These are phyloP conservation scores for Polypterus senegalus DNA, from an alignment of 2,113 vertebrate species.

Conservation along the genomic window DNA sequence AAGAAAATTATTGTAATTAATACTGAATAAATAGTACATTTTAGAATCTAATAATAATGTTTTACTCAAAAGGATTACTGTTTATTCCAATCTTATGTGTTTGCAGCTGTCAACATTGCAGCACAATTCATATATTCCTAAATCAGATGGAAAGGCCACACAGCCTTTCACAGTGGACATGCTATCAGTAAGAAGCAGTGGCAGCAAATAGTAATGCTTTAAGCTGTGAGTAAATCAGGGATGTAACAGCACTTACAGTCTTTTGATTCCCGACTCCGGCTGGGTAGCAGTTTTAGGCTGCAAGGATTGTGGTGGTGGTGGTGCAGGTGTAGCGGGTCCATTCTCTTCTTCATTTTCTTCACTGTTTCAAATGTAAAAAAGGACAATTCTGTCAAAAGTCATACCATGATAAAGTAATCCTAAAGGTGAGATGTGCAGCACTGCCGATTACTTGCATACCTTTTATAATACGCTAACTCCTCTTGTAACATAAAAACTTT, in stretches of 20 bases:
- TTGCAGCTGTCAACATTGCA: too few relatives aligned
- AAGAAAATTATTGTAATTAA: too few relatives aligned
- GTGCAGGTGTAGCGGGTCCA: conserved; percentile 32
- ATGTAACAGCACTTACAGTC: conserved; percentile 62
- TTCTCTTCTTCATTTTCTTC: conserved; percentile 80
- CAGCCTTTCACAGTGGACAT: too few relatives aligned
- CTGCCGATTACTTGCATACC: conserved; percentile 33
- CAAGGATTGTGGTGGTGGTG: conserved; percentile 48
- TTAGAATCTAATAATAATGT: too few relatives aligned
- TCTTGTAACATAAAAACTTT: conserved; percentile 81
- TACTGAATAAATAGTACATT: too few relatives aligned
- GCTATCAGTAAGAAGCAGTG: too few relatives aligned
- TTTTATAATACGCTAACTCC: conserved; percentile 80
- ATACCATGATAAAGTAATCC: not conserved
- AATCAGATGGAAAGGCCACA: too few relatives aligned
- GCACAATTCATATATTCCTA: too few relatives aligned
- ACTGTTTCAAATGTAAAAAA: conserved; percentile 39
- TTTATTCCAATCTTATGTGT: too few relatives aligned
- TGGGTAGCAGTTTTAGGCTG: conserved; percentile 46
- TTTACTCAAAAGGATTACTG: too few relatives aligned
- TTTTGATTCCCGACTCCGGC: conserved; percentile 79
- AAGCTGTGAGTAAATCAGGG: not conserved
- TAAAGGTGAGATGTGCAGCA: not conserved
- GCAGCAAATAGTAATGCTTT: too few relatives aligned
- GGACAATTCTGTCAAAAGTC: not conserved